Base-by-base conservation (phyloP, 2,888 invertebrate genomes). In the Uloborus plumipes region DNA sequence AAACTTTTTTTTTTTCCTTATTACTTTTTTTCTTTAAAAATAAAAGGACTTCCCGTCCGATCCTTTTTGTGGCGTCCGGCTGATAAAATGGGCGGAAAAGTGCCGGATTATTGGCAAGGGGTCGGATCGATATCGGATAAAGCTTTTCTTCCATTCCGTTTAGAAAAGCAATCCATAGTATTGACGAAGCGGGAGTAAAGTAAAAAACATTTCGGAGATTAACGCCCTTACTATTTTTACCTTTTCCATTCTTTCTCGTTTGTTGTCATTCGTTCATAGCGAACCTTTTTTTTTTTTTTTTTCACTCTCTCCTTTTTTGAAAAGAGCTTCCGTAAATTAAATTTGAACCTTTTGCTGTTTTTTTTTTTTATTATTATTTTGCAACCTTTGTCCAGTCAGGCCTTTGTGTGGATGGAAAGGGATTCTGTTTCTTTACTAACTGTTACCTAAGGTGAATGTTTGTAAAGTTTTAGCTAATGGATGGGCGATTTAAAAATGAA, bases 21-120 rank as follows among this genome's bases (percentile, higher is more conserved):
- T n/a, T 53, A 26, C 62, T 79, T 67, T 73, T 67, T 51, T 26
- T 49, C 18, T 51, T 71, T 67, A 22, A 39, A 72, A 58, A 59
- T 9, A 62, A 31, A 62, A 66, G 39, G 59, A 64, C 51, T 53
- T 22, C 58, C 22, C 72, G 53, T 55, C 69, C 72, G 73, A 67
- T 67, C 66, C 66, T 71, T 65, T 62, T 65, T 72, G 79, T 66
- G 72, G 59, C 61, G 62, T 61, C 55, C 62, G 67, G 51, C 80
- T 58, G 74, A 74, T 81, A 69, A 69, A 74, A 80, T 73, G 50
- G 74, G 74, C 70, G 80, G 80, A 47, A 81, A 79, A 81, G 75
- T 74, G 70, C 58, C 50, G 74, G 80, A 81, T 81, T 81, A 81
- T 81, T 70, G 80, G 74, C 74, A 81, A 69, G 77, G 67, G 77